A percentile compares a stretch with the other conserved stretches of the same genome.
These are phyloP conservation scores for Saccopteryx bilineata DNA, from an alignment of 2,113 vertebrate genomes.

Conservation along the genomic window DNA sequence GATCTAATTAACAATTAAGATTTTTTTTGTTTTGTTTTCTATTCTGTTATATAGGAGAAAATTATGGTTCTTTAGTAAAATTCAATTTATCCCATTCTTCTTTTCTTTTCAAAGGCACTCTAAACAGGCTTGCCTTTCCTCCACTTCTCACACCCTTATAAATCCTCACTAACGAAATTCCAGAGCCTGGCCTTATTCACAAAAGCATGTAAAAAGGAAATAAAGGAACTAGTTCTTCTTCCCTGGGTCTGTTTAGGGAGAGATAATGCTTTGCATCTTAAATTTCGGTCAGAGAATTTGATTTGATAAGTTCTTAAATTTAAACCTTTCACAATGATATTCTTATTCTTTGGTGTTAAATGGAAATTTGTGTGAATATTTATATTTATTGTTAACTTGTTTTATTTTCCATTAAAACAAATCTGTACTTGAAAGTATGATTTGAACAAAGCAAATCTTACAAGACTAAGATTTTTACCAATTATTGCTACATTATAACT, in stretches of 20 bases:
- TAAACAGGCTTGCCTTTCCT: not conserved
- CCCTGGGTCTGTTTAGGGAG: not conserved
- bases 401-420: conserved; percentile 43
- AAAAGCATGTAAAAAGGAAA: not conserved
- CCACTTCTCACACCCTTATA: not conserved
- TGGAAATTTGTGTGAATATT: not conserved
- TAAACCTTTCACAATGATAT: not conserved
- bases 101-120: conserved; percentile 6
- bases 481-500: conserved; percentile 25
- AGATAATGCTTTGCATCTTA: not conserved
- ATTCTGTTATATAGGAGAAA: not conserved
- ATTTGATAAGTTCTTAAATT: conserved; percentile 28
- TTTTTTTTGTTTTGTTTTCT: not conserved
- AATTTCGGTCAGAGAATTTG: conserved; percentile 45
- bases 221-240: not conserved
- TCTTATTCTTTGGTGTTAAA: not conserved
- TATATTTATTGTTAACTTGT: conserved; percentile 18
- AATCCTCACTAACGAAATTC: conserved; percentile 33
- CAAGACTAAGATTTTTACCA: conserved; percentile 5
- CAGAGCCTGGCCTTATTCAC: not conserved
- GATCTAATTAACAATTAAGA: not conserved
- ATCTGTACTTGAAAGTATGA: conserved; percentile 35
- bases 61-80: not conserved
- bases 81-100: not conserved
- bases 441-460: conserved; percentile 25